phyloP scores from a whole-genome alignment of 1,140 invertebrate genomes.

The Drosophila kikkawai region DNA sequence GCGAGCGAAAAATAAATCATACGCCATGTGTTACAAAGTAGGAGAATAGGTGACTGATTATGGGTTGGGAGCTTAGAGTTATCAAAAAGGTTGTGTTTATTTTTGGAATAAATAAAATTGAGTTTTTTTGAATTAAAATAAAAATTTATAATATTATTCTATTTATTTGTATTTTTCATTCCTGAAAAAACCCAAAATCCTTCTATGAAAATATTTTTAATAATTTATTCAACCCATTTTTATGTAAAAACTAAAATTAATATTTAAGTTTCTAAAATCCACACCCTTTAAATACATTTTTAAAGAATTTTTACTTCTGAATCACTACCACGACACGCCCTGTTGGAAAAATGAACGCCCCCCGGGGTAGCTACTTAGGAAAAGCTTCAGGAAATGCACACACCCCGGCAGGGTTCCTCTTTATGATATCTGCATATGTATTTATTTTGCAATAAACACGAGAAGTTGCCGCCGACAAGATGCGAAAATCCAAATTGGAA shows the following conservation, averaged over 20 bases:
- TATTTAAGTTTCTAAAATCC: background rate
- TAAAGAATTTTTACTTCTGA: background rate
- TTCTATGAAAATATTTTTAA: too few relatives aligned
- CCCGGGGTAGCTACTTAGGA: background rate
- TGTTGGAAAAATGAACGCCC: background rate
- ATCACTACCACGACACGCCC: conserved; percentile 1
- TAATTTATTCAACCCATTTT: too few relatives aligned
- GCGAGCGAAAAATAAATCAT: conserved; percentile 31
- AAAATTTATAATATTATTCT: too few relatives aligned
- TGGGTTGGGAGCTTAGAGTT: background rate
- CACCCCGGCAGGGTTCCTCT: conserved; percentile 1
- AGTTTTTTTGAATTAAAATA: too few relatives aligned
- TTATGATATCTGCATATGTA: conserved; percentile 42
- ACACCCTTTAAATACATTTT: background rate
- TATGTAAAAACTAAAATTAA: too few relatives aligned
- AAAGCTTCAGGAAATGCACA: conserved; percentile 11
- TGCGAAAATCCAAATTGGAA: conserved; percentile 58
- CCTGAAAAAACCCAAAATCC: too few relatives aligned
- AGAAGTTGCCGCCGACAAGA: conserved; percentile 16
- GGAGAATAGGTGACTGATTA: background rate
- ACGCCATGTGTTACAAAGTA: conserved; percentile 43
- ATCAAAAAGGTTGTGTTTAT: background rate
- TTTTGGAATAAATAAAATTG: background rate
- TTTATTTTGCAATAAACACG: conserved; percentile 49
- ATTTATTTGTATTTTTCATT: too few relatives aligned